These are phyloP conservation scores for Lophotriccus pileatus DNA, from an alignment of 2,797 vertebrate species.

Conservation along the genomic window DNA sequence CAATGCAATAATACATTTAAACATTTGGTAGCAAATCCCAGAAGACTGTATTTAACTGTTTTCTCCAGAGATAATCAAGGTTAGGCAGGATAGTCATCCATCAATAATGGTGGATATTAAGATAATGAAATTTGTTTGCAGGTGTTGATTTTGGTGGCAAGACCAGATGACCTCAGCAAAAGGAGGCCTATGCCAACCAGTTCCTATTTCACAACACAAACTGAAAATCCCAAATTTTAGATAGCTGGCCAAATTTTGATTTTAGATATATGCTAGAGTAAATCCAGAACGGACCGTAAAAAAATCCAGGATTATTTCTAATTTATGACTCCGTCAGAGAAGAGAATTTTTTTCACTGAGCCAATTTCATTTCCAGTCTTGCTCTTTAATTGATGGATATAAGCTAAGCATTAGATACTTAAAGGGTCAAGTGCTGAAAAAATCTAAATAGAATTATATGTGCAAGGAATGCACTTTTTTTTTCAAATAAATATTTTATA, in stretches of 20 bases:
- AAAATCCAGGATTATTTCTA: neutral
- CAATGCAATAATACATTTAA: neutral
- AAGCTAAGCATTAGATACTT: neutral
- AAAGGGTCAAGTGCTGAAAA: neutral
- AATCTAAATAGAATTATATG: neutral
- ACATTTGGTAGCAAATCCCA: neutral
- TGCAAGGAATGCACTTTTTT: neutral
- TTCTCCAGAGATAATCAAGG: neutral
- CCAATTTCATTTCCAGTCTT: neutral
- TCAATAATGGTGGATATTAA: neutral
- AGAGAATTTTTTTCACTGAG: neutral
- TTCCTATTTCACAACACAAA: neutral
- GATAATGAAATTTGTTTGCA: neutral
- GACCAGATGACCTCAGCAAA: neutral
- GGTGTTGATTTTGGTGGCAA: rapidly evolving
- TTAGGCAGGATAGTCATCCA: neutral
- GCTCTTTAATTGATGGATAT: neutral
- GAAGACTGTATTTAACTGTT: neutral
- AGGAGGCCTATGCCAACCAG: neutral
- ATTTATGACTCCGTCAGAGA: neutral
- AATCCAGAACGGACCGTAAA: neutral
- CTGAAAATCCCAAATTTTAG: neutral
- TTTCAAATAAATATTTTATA: neutral
- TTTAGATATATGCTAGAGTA: neutral
- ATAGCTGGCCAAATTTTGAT: neutral